These are phyloP conservation scores for Cetonia aurata DNA, from an alignment of 2,888 invertebrate genomes.

Conservation along the genomic window DNA sequence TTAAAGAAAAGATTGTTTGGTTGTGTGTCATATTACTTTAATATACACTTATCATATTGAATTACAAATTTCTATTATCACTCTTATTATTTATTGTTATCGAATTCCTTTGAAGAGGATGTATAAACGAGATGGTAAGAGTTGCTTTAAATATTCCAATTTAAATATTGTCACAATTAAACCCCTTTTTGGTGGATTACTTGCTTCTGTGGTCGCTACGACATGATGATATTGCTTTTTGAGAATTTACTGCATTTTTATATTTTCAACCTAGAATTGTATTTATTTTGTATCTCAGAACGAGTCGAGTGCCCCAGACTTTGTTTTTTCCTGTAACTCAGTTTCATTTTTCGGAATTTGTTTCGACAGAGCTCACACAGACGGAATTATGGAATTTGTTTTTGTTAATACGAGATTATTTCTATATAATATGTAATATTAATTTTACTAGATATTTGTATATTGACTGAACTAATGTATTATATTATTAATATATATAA, in stretches of 20 bases:
- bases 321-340: slow-evolving; percentile 6
- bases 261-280: no score
- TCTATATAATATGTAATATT: slow-evolving; percentile 41
- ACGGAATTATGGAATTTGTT: slow-evolving; percentile 39
- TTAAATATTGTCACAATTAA: slow-evolving; percentile 1
- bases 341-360: no score
- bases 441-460: slow-evolving; percentile 58
- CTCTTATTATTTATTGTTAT: no score
- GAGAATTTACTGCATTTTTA: neutral
- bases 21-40: no score
- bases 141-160: slow-evolving; percentile 9
- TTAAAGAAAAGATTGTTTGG: no score
- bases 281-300: no score
- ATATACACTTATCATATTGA: no score
- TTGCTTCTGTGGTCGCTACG: slow-evolving; percentile 9
- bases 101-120: no score
- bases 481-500: slow-evolving; percentile 54
- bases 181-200: slow-evolving; percentile 3
- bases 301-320: neutral
- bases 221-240: slow-evolving; percentile 4
- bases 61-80: no score
- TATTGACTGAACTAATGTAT: slow-evolving; percentile 63
- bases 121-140: no score
- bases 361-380: no score
- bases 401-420: slow-evolving; percentile 38